Evolutionary conservation across 1,140 invertebrate genomes (phyloP), one percentile per base, ranked within the genome.

Genomic region (Anadara kagoshimensis): DNA sequence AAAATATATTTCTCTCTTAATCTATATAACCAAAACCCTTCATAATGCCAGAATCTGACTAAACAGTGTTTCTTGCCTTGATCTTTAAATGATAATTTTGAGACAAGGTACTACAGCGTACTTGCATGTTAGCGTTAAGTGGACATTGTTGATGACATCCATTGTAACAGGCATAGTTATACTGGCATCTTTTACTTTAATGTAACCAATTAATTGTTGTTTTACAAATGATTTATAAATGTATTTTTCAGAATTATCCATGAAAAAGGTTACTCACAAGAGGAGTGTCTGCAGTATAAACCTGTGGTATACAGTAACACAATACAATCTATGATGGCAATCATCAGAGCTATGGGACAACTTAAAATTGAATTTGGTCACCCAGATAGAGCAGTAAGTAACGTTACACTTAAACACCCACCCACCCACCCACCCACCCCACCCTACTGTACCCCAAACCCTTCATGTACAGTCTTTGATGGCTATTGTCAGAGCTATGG

Each of bases 401-500:
- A n/a, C n/a, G 70, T 70, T 18, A 20, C 41, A 36, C 29, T n/a
- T n/a, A 36, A 36, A 36, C 29, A 36, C 29, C 2, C 7, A 3
- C 29, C 7, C 29, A 3, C 29, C 29, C 2, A 36, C 29, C 7
- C 7, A 7, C 29, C 7, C 7, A n/a, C n/a, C n/a, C n/a, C n/a
- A n/a, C n/a, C n/a, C n/a, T n/a, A n/a, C n/a, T n/a, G n/a, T n/a
- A n/a, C n/a, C n/a, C n/a, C n/a, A n/a, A n/a, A n/a, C n/a, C n/a
- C n/a, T n/a, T n/a, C n/a, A n/a, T n/a, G n/a, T 98, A 83, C 97
- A 98, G 90, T 96, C 95, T 86, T 91, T 98, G 83, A 92, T 93
- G 79, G 93, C 93, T n/a, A 98, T 98, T 84, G 95, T 98, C 75
- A 91, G 95, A 78, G 96, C 96, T 20, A 98, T 98, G 97, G 95